phyloP scores from a whole-genome alignment of 1,140 invertebrate species.

The Heliconius melpomene region DNA sequence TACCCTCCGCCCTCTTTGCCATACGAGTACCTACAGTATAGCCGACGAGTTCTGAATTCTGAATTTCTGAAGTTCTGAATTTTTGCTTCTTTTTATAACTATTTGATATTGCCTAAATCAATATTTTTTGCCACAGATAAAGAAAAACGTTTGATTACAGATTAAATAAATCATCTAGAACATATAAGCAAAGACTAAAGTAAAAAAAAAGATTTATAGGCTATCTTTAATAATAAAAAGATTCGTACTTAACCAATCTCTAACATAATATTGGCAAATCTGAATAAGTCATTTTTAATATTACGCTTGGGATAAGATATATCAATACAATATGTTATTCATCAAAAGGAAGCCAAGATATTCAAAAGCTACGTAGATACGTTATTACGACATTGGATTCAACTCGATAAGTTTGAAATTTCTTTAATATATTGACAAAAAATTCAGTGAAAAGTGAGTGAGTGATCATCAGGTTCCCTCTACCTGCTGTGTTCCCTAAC shows the following conservation, averaged over 20 bases:
- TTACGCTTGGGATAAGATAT: neutral
- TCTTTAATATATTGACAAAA: no score
- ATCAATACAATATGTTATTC: neutral
- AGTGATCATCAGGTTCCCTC: no score
- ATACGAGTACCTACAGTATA: neutral
- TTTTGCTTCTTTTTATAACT: no score
- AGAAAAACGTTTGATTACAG: no score
- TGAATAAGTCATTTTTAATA: neutral
- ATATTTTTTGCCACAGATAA: neutral
- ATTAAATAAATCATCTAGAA: no score
- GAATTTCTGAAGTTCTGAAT: no score
- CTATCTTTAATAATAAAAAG: neutral
- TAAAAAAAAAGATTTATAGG: no score
- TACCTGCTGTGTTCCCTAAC: no score
- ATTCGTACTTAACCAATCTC: neutral
- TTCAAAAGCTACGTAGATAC: neutral
- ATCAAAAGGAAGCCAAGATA: neutral
- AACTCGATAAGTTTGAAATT: neutral
- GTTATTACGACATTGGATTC: neutral
- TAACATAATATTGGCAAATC: neutral
- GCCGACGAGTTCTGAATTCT: no score
- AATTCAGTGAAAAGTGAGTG: no score
- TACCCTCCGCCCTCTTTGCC: slow-evolving; percentile 6
- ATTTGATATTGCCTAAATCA: no score
- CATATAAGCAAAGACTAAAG: no score